Evolutionary conservation across 2,113 vertebrate genomes (phyloP).

Genomic region (Laticauda colubrina): DNA sequence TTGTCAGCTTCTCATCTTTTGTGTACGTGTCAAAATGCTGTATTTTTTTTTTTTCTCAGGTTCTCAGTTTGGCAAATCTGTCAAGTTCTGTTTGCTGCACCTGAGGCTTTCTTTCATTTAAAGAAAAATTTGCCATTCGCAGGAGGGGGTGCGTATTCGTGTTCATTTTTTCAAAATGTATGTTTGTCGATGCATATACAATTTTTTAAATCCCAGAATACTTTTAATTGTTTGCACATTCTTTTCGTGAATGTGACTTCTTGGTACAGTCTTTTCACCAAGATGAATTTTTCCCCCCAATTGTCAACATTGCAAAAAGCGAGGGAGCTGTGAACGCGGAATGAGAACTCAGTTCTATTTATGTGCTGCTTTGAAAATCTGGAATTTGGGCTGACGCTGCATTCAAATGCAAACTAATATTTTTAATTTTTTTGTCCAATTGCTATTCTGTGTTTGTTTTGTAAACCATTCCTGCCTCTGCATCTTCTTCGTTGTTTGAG

Average conservation of each 20-base stretch:
- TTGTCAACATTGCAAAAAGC: not conserved
- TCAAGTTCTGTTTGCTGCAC: not conserved
- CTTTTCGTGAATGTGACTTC: not conserved
- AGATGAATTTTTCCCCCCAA: not conserved
- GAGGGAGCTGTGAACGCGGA: not conserved
- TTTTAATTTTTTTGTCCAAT: not conserved
- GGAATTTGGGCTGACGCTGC: not conserved
- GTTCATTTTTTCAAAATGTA: not conserved
- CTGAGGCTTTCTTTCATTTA: not conserved
- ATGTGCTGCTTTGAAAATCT: not conserved
- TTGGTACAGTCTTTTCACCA: not conserved
- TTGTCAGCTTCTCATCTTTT: not conserved
- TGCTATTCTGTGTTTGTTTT: not conserved
- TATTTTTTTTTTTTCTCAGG: not conserved
- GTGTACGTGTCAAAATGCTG: not conserved
- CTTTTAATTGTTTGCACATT: not conserved
- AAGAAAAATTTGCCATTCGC: not conserved
- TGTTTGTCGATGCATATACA: not conserved
- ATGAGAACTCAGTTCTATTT: not conserved
- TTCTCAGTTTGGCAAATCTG: not conserved
- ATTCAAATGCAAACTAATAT: not conserved
- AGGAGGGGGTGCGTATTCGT: accelerated
- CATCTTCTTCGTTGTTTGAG: not conserved
- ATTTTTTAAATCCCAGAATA: not conserved
- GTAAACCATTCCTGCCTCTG: not conserved